These are phyloP conservation scores for Andrena trimmerana DNA, from an alignment of 2,888 invertebrate species.

Conservation along the genomic window DNA sequence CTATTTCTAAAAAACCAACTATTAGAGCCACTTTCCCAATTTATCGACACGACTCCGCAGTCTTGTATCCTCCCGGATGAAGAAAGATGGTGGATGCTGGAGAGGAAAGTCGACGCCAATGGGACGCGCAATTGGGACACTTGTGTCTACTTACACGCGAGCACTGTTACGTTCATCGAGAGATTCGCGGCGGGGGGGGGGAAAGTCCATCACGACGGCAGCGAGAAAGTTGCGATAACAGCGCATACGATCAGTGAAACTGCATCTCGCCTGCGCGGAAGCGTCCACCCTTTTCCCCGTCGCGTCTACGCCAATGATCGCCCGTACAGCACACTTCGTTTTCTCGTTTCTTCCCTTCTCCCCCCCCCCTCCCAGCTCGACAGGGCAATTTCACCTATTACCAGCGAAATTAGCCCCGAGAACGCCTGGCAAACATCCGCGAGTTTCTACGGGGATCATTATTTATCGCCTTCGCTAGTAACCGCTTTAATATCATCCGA, in stretches of 20 bases:
- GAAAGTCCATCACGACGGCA: slow-evolving; percentile 7
- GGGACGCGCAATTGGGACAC: not conserved
- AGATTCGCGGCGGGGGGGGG: slow-evolving; percentile 40
- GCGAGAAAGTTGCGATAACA: slow-evolving; percentile 67
- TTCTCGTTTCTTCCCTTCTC: not conserved
- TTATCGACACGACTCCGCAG: too few species aligned
- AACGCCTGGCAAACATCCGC: not conserved
- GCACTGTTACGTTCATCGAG: slow-evolving; percentile 28
- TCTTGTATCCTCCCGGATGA: too few species aligned
- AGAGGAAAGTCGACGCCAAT: not conserved
- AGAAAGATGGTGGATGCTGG: not conserved
- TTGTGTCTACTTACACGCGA: slow-evolving; percentile 42
- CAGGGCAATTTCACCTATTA: not conserved
- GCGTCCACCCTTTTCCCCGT: not conserved
- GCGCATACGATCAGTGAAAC: slow-evolving; percentile 15
- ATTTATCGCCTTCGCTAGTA: too few species aligned
- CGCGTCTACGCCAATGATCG: not conserved
- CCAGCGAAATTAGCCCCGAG: not conserved
- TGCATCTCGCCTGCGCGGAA: slow-evolving; percentile 11
- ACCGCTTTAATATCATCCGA: too few species aligned
- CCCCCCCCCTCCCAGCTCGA: not conserved
- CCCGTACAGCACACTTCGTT: not conserved
- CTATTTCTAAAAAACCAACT: too few species aligned
- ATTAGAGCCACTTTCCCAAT: too few species aligned
- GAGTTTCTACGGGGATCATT: not conserved